These are phyloP conservation scores for Philopotamus ludificatus DNA, from an alignment of 1,140 invertebrate genomes.

Conservation along the genomic window DNA sequence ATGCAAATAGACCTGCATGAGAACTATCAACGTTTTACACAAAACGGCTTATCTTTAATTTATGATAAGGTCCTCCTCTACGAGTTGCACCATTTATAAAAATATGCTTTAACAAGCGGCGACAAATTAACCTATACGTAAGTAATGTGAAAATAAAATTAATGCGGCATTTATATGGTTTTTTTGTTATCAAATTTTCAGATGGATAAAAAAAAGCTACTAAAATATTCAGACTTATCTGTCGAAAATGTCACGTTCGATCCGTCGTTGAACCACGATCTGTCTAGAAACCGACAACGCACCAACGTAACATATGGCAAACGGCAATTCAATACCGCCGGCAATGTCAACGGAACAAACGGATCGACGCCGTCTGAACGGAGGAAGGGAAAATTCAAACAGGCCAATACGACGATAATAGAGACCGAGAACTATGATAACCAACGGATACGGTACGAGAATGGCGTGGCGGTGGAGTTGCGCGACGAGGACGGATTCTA, in stretches of 20 bases:
- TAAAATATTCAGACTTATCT: not conserved
- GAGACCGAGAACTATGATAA: not conserved
- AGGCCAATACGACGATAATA: not conserved
- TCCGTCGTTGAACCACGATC: not conserved
- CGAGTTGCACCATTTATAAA: no score
- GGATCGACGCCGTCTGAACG: not conserved
- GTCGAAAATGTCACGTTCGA: not conserved
- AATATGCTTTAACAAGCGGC: no score
- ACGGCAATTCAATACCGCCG: not conserved
- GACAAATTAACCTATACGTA: no score
- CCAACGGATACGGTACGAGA: not conserved
- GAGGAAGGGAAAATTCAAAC: not conserved
- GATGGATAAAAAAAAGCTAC: constrained; percentile 12
- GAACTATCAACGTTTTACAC: no score
- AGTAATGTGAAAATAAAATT: no score
- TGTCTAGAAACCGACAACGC: not conserved
- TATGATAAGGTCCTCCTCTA: no score
- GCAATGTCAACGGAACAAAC: not conserved
- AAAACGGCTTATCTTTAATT: no score
- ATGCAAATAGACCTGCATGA: no score
- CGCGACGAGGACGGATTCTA: constrained; percentile 11
- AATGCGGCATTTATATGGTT: no score
- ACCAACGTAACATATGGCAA: not conserved
- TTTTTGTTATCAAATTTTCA: no score
- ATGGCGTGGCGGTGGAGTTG: constrained; percentile 12